These are phyloP conservation scores for Orycteropus afer DNA, from an alignment of 2,113 vertebrate genomes.

Conservation along the genomic window DNA sequence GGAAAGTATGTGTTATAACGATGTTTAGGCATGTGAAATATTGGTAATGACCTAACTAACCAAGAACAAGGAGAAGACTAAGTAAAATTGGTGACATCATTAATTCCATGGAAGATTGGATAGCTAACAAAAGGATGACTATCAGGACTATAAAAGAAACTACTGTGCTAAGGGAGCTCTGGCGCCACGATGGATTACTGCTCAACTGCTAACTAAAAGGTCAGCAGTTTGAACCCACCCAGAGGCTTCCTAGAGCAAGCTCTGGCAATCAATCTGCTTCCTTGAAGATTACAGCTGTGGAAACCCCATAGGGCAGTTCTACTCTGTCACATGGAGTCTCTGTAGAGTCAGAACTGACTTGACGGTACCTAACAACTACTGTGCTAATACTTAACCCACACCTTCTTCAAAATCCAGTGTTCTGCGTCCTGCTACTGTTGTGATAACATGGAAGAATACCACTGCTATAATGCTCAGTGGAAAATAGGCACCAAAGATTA, in stretches of 20 bases:
- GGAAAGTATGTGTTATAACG: not conserved
- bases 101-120: not conserved
- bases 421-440: not conserved
- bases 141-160: not conserved
- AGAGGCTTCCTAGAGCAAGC: not conserved
- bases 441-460: not conserved
- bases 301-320: not conserved
- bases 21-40: constrained; percentile 8
- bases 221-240: not conserved
- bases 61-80: not conserved
- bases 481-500: not conserved
- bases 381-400: not conserved
- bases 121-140: not conserved
- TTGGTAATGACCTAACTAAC: not conserved
- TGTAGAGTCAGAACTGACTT: not conserved
- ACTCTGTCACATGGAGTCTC: not conserved
- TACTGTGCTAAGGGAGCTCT: not conserved
- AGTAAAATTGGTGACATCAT: not conserved
- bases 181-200: not conserved
- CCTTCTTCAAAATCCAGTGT: not conserved
- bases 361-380: not conserved
- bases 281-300: not conserved
- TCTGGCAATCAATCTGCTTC: not conserved
- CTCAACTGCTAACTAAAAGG: not conserved
- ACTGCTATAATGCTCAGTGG: not conserved